Evolutionary conservation across 2,797 vertebrate species (phyloP).

Genomic region (Phoxinus dragarum): DNA sequence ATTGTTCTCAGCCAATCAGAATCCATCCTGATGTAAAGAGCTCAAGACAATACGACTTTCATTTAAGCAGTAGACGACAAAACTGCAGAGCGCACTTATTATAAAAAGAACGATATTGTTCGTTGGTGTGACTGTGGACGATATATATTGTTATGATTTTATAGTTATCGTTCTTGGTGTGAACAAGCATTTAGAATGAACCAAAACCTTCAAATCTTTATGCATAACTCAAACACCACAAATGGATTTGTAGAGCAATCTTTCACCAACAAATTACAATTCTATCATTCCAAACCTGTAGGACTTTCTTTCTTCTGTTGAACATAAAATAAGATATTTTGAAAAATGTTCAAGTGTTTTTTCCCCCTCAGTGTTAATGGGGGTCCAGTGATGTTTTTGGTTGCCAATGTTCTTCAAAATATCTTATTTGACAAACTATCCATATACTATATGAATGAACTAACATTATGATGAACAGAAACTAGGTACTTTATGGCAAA

Average conservation of each 20-base stretch:
- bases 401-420: not conserved
- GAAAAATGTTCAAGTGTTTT: too few species aligned
- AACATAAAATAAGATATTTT: not conserved
- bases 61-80: not conserved
- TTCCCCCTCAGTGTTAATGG: not conserved
- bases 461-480: not conserved
- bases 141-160: not conserved
- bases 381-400: not conserved
- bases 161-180: not conserved
- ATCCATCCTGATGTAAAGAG: not conserved
- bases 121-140: not conserved
- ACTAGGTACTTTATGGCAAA: not conserved
- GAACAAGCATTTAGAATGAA: not conserved
- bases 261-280: not conserved
- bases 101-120: not conserved
- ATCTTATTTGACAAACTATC: not conserved
- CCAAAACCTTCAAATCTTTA: not conserved
- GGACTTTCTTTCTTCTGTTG: not conserved
- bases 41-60: too few species aligned
- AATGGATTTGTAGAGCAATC: not conserved
- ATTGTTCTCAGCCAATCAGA: too few species aligned
- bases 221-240: not conserved
- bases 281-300: not conserved
- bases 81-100: not conserved
- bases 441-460: not conserved